Conservation (phyloP, 2,113 vertebrate species). For the Hirundichthys speculiger region DNA sequence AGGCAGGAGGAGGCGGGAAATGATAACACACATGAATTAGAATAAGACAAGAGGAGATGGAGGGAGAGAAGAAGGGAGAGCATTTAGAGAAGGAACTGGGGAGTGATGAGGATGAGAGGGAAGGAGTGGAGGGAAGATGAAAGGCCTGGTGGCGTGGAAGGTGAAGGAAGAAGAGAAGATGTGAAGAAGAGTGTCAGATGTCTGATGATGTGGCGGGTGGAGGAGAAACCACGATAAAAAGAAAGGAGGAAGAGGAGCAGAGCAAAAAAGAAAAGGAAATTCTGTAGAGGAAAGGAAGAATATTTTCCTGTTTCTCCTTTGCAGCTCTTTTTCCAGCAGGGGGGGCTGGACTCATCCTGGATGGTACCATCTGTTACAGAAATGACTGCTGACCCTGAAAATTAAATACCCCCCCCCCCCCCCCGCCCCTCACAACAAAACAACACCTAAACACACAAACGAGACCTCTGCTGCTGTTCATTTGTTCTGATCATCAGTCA, state of each 20-base stretch:
- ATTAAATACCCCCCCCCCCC: not conserved
- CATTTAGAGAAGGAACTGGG: not conserved
- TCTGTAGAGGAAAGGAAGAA: no score
- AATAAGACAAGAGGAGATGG: not conserved
- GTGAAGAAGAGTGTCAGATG: no score
- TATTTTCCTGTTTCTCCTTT: no score
- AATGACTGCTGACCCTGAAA: constrained; percentile 64
- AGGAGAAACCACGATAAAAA: no score
- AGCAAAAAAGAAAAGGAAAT: no score
- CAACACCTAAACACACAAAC: constrained; percentile 16
- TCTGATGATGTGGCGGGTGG: no score
- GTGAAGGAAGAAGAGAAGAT: no score
- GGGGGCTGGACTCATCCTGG: constrained; percentile 48
- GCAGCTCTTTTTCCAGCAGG: constrained; percentile 57
- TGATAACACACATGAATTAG: not conserved
- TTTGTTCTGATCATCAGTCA: not conserved
- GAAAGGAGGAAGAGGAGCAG: no score
- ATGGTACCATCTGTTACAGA: constrained; percentile 60
- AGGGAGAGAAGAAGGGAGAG: not conserved
- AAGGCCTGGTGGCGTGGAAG: no score
- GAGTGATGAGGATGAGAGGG: not conserved
- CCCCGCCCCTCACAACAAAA: constrained; percentile 6
- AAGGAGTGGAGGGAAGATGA: not conserved
- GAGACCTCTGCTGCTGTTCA: constrained; percentile 9
- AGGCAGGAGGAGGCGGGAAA: not conserved